These are phyloP conservation scores for Mesitornis unicolor DNA, from an alignment of 2,113 vertebrate genomes.

Conservation along the genomic window DNA sequence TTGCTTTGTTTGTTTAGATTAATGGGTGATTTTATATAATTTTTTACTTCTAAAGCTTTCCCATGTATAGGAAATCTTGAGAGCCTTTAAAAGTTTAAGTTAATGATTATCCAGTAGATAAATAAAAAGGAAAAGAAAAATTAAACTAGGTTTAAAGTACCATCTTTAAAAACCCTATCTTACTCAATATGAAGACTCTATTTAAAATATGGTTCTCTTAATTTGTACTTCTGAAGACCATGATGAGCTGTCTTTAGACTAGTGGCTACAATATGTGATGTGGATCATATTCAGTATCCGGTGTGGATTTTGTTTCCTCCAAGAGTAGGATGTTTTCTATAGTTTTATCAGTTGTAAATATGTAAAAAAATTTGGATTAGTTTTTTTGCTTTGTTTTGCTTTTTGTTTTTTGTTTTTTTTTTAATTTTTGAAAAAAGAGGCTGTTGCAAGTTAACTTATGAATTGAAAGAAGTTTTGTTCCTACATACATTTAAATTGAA, in stretches of 20 bases:
- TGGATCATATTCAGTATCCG: background rate
- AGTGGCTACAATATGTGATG: background rate
- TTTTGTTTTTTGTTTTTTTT: background rate
- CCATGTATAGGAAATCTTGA: background rate
- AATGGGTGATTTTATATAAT: background rate
- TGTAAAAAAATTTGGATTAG: fast-evolving
- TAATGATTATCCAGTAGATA: background rate
- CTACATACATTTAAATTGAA: background rate
- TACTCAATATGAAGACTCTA: background rate
- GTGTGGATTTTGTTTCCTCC: background rate
- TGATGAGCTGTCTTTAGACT: background rate
- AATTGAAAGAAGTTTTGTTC: background rate
- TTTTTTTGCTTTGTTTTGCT: background rate
- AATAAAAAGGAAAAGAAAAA: background rate
- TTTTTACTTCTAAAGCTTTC: background rate
- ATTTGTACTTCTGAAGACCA: background rate
- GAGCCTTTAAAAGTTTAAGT: background rate
- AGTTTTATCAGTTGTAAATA: background rate
- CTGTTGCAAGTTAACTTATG: background rate
- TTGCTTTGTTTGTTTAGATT: background rate
- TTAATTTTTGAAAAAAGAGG: background rate
- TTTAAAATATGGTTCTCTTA: background rate
- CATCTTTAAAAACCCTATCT: background rate
- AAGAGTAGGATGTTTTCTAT: background rate
- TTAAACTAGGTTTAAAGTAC: background rate